Evolutionary conservation across 2,888 invertebrate genomes (phyloP).

Genomic region (Sycophila texana): DNA sequence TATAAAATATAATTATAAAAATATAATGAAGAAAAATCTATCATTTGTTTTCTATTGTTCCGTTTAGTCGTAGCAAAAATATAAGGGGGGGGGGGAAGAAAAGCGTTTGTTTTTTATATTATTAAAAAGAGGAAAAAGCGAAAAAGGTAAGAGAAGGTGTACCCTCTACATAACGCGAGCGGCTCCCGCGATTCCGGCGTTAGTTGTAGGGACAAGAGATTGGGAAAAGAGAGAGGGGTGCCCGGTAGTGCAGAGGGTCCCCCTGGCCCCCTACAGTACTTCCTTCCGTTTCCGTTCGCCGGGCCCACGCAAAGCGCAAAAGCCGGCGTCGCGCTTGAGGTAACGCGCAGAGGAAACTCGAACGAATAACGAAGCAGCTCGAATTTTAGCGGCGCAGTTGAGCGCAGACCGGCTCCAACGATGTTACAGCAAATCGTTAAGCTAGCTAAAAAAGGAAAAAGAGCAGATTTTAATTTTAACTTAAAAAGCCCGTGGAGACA

Average conservation of each 20-base stretch:
- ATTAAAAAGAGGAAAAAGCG: slow-evolving; percentile 1
- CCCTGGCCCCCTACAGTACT: slow-evolving; percentile 58
- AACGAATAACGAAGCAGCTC: slow-evolving; percentile 8
- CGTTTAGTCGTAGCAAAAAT: too few relatives aligned
- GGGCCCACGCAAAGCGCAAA: slow-evolving; percentile 1
- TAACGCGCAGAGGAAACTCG: slow-evolving; percentile 57
- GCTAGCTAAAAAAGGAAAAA: too few relatives aligned
- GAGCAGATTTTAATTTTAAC: too few relatives aligned
- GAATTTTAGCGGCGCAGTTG: slow-evolving; percentile 25
- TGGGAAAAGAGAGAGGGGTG: too few relatives aligned
- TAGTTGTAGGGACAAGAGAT: too few relatives aligned
- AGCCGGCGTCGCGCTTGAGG: slow-evolving; percentile 70
- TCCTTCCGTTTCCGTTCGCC: slow-evolving; percentile 73
- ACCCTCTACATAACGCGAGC: too few relatives aligned
- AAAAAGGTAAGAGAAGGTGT: slow-evolving; percentile 7
- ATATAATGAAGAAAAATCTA: not conserved
- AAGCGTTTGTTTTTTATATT: not conserved
- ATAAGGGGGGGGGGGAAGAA: not conserved
- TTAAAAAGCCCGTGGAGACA: too few relatives aligned
- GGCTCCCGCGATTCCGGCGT: slow-evolving; percentile 51
- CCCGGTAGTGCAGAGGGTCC: slow-evolving; percentile 22
- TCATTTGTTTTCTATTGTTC: too few relatives aligned
- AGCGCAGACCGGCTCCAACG: slow-evolving; percentile 25
- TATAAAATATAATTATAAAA: not conserved
- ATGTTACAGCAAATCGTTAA: too few relatives aligned